Percentiles rank a stretch among this genome's conserved stretches.
These are phyloP conservation scores for Molossus molossus DNA, from an alignment of 2,797 vertebrate species.

Conservation along the genomic window DNA sequence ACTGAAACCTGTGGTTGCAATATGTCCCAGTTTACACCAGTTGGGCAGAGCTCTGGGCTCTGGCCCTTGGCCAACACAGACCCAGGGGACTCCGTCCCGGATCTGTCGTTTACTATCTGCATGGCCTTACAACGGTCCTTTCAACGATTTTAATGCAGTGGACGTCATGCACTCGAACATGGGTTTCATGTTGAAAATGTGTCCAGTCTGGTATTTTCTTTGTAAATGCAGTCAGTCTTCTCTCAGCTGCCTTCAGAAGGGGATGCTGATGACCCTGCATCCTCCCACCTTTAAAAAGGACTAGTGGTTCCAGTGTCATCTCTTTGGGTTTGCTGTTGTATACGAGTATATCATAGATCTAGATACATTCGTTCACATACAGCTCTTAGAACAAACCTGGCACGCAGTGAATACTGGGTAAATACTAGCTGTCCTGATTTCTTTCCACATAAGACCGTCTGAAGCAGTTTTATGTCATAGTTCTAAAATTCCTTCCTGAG, in stretches of 20 bases:
- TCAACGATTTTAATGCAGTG: neutral
- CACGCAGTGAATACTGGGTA: neutral
- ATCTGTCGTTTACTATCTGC: neutral
- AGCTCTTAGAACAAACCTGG: neutral
- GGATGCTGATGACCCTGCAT: neutral
- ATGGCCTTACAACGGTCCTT: neutral
- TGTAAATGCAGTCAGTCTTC: neutral
- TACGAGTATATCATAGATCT: neutral
- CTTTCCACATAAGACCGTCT: neutral
- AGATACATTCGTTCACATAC: neutral
- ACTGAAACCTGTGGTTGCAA: neutral
- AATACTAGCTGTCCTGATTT: neutral
- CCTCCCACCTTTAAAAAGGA: neutral
- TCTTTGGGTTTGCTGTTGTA: neutral
- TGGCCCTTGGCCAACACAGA: neutral
- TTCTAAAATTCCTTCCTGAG: neutral
- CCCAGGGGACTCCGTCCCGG: neutral
- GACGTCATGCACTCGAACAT: neutral
- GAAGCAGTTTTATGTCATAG: neutral
- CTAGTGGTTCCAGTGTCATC: neutral
- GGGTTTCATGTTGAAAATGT: neutral
- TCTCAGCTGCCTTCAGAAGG: neutral
- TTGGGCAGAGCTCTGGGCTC: neutral
- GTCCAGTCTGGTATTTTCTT: conserved; percentile 22
- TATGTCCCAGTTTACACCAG: neutral